Percentiles rank a stretch among this genome's conserved stretches.
These are phyloP conservation scores for Dicrostonyx torquatus DNA, from an alignment of 2,797 vertebrate genomes.

Conservation along the genomic window DNA sequence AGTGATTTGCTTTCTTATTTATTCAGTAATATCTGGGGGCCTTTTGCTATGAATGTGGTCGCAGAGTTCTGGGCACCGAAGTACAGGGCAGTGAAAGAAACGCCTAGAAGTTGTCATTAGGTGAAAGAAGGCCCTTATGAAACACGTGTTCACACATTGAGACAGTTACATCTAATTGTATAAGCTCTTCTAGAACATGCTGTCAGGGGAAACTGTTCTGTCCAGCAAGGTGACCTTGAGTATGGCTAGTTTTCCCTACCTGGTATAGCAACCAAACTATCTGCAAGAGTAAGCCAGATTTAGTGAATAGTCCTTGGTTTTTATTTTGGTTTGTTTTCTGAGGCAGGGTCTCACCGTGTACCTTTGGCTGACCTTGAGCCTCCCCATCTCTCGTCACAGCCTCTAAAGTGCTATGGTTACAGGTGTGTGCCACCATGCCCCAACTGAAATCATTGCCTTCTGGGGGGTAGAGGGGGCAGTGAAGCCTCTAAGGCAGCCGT, in stretches of 20 bases:
- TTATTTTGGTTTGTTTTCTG: neutral
- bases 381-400: neutral
- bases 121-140: neutral
- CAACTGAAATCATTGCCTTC: neutral
- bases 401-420: neutral
- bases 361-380: neutral
- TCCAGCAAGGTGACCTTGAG: neutral
- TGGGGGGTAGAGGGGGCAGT: too few relatives aligned
- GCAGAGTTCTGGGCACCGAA: neutral
- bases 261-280: neutral
- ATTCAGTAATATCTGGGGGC: neutral
- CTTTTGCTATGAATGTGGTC: neutral
- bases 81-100: neutral
- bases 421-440: neutral
- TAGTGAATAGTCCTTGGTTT: neutral
- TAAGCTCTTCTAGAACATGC: slow-evolving; percentile 11
- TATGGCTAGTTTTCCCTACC: neutral
- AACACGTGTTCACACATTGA: neutral
- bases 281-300: neutral
- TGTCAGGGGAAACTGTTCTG: neutral
- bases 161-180: neutral
- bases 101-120: neutral
- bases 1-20: neutral
- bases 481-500: neutral
- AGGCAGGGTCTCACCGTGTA: neutral